A percentile compares a stretch with the other conserved stretches of the same genome.
Evolutionary conservation across 2,888 invertebrate species (phyloP).

Genomic region (Aphodius granarius): DNA sequence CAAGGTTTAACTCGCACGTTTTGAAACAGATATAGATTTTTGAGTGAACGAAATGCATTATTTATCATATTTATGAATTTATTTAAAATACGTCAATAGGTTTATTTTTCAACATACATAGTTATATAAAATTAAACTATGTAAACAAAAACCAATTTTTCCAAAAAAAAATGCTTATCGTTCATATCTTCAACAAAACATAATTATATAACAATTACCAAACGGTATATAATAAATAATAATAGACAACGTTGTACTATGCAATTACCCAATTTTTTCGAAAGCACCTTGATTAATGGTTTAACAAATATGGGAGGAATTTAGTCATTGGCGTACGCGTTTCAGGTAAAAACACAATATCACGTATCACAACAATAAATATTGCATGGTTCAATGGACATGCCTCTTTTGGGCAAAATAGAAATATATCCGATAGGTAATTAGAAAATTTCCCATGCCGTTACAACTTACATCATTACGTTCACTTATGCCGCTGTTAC

Average conservation of each 20-base stretch:
- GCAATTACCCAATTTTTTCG: not conserved
- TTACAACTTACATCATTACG: not conserved
- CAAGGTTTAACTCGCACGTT: not conserved
- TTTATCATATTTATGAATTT: not conserved
- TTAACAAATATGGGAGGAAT: not conserved
- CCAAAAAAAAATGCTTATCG: not conserved
- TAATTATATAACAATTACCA: not conserved
- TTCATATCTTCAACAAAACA: not conserved
- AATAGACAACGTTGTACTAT: not conserved
- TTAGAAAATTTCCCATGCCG: not conserved
- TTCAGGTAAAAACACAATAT: not conserved
- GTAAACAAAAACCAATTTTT: not conserved
- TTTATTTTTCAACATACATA: not conserved
- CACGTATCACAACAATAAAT: not conserved
- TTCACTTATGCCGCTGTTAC: not conserved
- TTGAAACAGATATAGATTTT: not conserved
- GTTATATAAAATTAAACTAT: not conserved
- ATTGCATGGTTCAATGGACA: not conserved
- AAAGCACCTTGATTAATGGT: not conserved
- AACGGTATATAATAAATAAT: not conserved
- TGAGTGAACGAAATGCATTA: not conserved
- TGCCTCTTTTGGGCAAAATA: not conserved
- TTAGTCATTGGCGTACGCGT: not conserved
- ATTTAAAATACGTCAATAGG: not conserved
- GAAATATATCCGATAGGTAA: not conserved